phyloP scores from a whole-genome alignment of 2,888 invertebrate genomes.

The Xestia rhomboidea region DNA sequence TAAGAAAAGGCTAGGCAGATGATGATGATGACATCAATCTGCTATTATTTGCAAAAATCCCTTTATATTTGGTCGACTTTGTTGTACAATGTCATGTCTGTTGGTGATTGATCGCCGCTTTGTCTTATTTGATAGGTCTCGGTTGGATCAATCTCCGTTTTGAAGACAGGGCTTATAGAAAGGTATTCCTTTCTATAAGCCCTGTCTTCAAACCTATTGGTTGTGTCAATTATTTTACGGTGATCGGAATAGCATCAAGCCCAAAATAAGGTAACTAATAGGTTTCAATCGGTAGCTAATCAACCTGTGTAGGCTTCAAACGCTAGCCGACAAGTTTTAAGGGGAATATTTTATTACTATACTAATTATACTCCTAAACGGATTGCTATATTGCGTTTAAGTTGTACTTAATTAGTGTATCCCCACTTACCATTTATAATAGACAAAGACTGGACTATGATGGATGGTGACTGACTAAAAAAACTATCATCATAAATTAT shows the following conservation, averaged over 20 bases:
- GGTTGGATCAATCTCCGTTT: conserved; percentile 36
- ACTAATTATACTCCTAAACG: no score
- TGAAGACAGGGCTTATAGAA: conserved; percentile 19
- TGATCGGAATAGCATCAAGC: background rate
- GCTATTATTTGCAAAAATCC: background rate
- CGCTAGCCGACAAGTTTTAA: no score
- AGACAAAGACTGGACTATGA: no score
- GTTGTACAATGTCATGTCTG: conserved; percentile 3
- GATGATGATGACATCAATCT: background rate
- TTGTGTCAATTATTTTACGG: conserved; percentile 1
- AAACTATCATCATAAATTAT: no score
- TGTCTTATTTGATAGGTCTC: conserved; percentile 18
- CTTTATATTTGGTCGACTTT: background rate
- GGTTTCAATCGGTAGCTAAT: background rate
- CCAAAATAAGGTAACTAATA: no score
- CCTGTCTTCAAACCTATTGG: no score
- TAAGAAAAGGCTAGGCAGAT: background rate
- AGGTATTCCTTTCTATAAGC: no score
- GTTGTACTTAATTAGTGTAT: no score
- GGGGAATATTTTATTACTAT: background rate
- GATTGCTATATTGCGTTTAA: no score
- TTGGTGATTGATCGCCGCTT: conserved; percentile 36
- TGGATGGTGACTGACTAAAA: no score
- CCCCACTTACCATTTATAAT: no score
- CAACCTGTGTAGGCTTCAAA: background rate